A percentile compares a stretch with the other conserved stretches of the same genome.
Conservation (phyloP, 2,797 vertebrate genomes). For the Potorous gilbertii region DNA sequence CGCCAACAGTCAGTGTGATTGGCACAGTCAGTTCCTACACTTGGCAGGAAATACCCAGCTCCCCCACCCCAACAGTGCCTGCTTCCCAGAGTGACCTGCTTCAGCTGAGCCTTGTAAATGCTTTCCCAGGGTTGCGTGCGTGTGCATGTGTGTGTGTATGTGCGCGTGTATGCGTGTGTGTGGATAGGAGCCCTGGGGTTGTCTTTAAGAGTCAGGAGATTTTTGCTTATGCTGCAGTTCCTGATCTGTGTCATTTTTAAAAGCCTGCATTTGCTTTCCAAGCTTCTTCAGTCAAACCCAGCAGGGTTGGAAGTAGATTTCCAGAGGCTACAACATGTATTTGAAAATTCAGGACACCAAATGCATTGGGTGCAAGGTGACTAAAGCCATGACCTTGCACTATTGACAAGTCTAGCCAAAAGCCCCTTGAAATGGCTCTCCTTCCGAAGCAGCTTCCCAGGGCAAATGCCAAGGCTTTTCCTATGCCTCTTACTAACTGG, state of each 20-base stretch:
- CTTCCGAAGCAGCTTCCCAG: conserved; percentile 74
- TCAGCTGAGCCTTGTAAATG: conserved; percentile 39
- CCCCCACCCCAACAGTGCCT: rapidly evolving
- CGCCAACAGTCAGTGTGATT: neutral
- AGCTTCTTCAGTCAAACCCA: conserved; percentile 66
- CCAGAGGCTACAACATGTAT: neutral
- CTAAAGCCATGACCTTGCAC: neutral
- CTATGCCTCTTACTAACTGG: conserved; percentile 74
- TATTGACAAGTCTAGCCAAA: neutral
- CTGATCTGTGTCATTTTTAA: conserved; percentile 19
- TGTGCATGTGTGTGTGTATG: neutral
- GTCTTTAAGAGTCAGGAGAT: conserved; percentile 26
- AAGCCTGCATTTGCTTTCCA: conserved; percentile 75
- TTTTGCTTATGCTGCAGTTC: conserved; percentile 49
- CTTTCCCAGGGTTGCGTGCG: conserved; percentile 10
- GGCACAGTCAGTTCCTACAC: neutral
- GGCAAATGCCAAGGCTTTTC: conserved; percentile 70
- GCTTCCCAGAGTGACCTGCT: conserved; percentile 18
- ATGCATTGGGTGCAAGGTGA: neutral
- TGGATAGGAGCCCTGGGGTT: neutral
- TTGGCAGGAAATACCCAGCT: neutral
- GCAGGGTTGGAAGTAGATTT: neutral
- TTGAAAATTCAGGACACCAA: neutral
- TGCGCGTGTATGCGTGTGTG: neutral
- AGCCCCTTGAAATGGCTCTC: conserved; percentile 13